Percentiles rank a stretch among this genome's conserved stretches.
Evolutionary conservation across 2,113 vertebrate genomes (phyloP).

Genomic region (Hydropotes inermis): DNA sequence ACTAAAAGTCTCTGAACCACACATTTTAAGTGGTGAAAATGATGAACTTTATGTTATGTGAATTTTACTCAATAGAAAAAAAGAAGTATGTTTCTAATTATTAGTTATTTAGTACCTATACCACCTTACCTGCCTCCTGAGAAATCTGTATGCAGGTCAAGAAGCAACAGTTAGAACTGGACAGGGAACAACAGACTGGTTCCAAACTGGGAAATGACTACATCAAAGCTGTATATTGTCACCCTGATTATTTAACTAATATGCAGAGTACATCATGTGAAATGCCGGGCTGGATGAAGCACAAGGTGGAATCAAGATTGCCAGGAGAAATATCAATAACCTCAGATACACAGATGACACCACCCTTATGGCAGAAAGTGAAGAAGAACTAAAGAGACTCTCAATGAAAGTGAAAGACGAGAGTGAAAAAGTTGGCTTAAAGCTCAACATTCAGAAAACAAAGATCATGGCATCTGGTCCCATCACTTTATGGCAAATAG

Average conservation of each 20-base stretch:
- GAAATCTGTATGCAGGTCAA: background rate
- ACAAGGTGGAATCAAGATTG: background rate
- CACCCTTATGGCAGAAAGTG: background rate
- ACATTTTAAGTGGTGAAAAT: constrained; percentile 1
- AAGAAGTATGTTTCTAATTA: background rate
- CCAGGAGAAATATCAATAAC: background rate
- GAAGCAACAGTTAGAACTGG: background rate
- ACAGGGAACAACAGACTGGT: background rate
- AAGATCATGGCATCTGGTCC: background rate
- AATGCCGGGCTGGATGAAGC: background rate
- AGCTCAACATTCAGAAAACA: background rate
- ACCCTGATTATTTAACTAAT: background rate
- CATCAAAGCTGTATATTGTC: background rate
- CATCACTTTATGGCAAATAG: background rate
- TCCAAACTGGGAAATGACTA: background rate
- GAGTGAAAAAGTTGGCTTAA: background rate
- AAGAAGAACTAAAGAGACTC: background rate
- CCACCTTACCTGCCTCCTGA: background rate
- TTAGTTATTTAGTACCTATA: background rate
- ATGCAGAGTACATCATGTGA: background rate
- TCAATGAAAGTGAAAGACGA: background rate
- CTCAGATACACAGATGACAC: background rate
- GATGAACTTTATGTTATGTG: background rate
- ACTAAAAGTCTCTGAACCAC: background rate
- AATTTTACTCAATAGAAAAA: background rate